These are phyloP conservation scores for Natrix natrix DNA, from an alignment of 2,797 vertebrate species.

Conservation along the genomic window DNA sequence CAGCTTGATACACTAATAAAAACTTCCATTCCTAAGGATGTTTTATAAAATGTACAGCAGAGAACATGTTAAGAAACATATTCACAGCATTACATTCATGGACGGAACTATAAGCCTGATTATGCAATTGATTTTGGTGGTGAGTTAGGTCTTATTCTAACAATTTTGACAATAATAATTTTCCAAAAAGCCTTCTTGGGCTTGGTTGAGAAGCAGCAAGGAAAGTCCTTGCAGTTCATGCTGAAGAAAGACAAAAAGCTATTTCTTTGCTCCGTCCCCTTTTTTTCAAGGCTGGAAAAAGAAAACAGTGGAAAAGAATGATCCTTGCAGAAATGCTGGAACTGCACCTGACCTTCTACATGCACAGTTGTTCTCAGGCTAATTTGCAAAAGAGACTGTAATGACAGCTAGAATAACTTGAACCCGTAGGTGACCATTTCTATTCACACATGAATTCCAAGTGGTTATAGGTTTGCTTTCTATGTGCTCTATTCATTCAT, in stretches of 20 bases:
- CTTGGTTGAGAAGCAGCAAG: not conserved
- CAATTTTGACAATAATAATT: not conserved
- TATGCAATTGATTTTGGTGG: not conserved
- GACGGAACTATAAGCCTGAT: not conserved
- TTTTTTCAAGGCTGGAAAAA: not conserved
- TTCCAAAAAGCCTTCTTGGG: not conserved
- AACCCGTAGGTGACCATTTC: not conserved
- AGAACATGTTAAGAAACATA: not conserved
- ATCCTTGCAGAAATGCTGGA: not conserved
- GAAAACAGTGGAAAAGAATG: not conserved
- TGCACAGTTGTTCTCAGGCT: not conserved
- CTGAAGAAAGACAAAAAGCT: not conserved
- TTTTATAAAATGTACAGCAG: not conserved
- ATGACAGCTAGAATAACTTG: not conserved
- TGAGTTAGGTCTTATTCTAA: not conserved
- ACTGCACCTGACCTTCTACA: not conserved
- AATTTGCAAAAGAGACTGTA: not conserved
- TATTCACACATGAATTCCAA: not conserved
- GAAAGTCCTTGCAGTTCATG: not conserved
- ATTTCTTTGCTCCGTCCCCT: not conserved
- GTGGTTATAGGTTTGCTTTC: not conserved
- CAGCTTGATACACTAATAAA: not conserved
- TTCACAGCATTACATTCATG: not conserved
- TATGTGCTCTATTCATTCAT: not conserved
- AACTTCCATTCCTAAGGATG: not conserved